A percentile compares a stretch with the other conserved stretches of the same genome.
Evolutionary conservation across 2,888 invertebrate genomes (phyloP).

Genomic region (Globia sparganii): DNA sequence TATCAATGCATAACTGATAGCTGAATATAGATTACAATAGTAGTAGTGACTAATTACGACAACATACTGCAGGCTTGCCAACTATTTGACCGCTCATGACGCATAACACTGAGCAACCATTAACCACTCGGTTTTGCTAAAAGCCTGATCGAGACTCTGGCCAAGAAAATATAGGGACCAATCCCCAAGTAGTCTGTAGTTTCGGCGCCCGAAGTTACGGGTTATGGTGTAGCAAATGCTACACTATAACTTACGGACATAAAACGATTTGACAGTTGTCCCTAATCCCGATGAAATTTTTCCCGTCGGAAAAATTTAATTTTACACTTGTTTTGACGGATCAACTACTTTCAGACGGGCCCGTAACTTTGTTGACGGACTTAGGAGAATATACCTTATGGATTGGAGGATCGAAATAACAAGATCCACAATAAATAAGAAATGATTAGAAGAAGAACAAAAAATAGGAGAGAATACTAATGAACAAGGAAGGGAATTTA

Average conservation of each 20-base stretch:
- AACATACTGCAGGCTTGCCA: constrained; percentile 49
- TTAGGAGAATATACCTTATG: no score
- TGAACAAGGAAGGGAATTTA: neutral
- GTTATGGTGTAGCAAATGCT: no score
- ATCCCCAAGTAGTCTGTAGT: no score
- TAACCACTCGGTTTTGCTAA: neutral
- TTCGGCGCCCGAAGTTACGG: no score
- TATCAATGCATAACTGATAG: constrained; percentile 37
- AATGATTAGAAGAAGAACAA: neutral
- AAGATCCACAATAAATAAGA: neutral
- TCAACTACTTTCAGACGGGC: no score
- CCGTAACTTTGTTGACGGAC: no score
- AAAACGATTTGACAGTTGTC: neutral
- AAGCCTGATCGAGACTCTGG: neutral
- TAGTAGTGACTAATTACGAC: constrained; percentile 57
- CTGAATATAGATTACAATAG: constrained; percentile 34
- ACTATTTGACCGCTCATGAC: constrained; percentile 50
- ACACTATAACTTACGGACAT: no score
- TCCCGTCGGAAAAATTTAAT: no score
- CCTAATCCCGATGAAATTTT: neutral
- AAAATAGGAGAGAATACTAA: neutral
- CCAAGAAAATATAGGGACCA: neutral
- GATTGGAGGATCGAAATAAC: neutral
- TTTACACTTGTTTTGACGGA: no score
- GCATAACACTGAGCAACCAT: neutral